Percentiles rank a stretch among this genome's conserved stretches.
These are phyloP conservation scores for Metacarcinus magister DNA, from an alignment of 2,888 invertebrate genomes.

Conservation along the genomic window DNA sequence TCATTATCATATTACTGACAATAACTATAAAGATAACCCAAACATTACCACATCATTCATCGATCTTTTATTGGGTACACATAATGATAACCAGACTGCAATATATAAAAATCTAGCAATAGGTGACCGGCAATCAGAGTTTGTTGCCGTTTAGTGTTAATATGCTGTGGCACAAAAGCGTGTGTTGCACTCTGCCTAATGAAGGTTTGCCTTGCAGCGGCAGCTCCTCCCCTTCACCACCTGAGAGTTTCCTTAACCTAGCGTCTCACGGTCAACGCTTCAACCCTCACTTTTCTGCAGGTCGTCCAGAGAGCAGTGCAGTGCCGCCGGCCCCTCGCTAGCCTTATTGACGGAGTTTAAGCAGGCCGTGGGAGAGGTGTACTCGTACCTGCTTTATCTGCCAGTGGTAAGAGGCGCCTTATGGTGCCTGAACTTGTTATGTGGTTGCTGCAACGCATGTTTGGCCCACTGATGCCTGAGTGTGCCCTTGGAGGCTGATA, in stretches of 20 bases:
- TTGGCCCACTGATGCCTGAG: background rate
- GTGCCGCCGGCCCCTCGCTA: background rate
- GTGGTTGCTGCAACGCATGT: background rate
- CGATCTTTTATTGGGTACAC: too few relatives aligned
- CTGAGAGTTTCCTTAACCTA: background rate
- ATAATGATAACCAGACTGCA: too few relatives aligned
- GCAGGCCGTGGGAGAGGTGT: constrained; percentile 21
- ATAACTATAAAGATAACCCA: too few relatives aligned
- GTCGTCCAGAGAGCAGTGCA: background rate
- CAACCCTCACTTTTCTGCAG: constrained; percentile 8
- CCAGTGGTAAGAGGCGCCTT: constrained; percentile 36
- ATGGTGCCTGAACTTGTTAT: background rate
- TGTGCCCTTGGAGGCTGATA: background rate
- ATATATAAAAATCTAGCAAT: too few relatives aligned
- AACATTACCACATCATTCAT: too few relatives aligned
- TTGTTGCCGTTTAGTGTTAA: too few relatives aligned
- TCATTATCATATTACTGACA: too few relatives aligned
- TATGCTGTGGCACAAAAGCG: background rate
- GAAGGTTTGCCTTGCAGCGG: constrained; percentile 1
- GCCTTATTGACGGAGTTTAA: background rate
- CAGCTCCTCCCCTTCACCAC: background rate
- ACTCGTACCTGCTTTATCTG: background rate
- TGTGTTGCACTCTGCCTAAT: background rate
- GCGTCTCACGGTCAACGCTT: background rate
- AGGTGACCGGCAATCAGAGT: too few relatives aligned